Percentiles rank a stretch among this genome's conserved stretches.
Evolutionary conservation across 1,140 invertebrate genomes (phyloP).

Genomic region (Drosophila kurseongensis): DNA sequence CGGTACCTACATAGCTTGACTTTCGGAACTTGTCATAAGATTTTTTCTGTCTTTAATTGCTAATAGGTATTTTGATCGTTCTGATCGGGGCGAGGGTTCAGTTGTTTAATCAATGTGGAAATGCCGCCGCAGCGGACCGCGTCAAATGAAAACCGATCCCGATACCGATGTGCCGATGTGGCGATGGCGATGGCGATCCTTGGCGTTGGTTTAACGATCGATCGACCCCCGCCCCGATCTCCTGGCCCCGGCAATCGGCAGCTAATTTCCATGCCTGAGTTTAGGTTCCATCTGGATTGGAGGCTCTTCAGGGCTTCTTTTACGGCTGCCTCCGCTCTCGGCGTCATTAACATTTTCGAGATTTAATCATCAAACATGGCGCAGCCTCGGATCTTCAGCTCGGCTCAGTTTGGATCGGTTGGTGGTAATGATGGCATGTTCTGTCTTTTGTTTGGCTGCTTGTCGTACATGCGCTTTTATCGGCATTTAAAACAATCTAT

Average conservation of each 20-base stretch:
- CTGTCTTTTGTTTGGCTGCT: constrained; percentile 76
- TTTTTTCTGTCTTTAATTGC: constrained; percentile 65
- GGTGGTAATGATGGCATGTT: constrained; percentile 82
- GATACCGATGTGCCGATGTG: constrained; percentile 22
- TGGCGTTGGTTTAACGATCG: constrained; percentile 76
- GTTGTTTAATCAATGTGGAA: constrained; percentile 58
- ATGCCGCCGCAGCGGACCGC: constrained; percentile 58
- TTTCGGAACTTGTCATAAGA: constrained; percentile 70
- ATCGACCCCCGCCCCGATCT: constrained; percentile 12
- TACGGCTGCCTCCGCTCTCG: constrained; percentile 66
- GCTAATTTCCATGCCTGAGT: constrained; percentile 75
- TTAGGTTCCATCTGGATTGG: constrained; percentile 47
- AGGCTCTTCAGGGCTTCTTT: constrained; percentile 42
- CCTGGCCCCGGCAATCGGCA: constrained; percentile 48
- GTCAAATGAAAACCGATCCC: constrained; percentile 80
- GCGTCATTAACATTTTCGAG: constrained; percentile 80
- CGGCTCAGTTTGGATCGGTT: constrained; percentile 27
- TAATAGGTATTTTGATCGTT: constrained; percentile 79
- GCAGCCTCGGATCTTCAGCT: constrained; percentile 41
- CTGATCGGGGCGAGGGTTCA: constrained; percentile 22
- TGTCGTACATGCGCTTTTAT: constrained; percentile 83
- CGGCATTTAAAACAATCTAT: constrained; percentile 66
- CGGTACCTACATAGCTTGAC: constrained; percentile 42
- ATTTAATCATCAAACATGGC: constrained; percentile 84
- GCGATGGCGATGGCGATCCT: constrained; percentile 39